These are phyloP conservation scores for Xenops minutus DNA, from an alignment of 2,797 vertebrate genomes.

Conservation along the genomic window DNA sequence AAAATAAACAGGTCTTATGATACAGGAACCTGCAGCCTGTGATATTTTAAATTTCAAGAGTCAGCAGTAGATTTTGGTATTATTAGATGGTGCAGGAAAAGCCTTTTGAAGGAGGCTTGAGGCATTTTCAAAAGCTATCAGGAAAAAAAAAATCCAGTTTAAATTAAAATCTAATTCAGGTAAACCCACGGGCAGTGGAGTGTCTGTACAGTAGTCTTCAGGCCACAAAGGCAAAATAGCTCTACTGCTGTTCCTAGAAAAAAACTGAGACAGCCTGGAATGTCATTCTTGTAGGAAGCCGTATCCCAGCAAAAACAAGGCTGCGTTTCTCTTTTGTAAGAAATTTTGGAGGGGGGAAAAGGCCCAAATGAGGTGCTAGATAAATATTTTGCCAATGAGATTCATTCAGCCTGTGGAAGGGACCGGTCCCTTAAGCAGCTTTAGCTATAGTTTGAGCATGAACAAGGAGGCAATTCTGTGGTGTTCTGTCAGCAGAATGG, in stretches of 20 bases:
- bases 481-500: background rate
- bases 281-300: background rate
- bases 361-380: slow-evolving; percentile 43
- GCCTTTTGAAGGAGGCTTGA: background rate
- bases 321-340: slow-evolving; percentile 25
- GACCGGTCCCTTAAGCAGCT: background rate
- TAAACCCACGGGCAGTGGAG: background rate
- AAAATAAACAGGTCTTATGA: background rate
- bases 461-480: background rate
- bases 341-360: background rate
- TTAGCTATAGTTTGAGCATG: background rate
- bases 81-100: background rate
- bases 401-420: background rate
- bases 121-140: background rate
- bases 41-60: background rate
- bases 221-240: background rate
- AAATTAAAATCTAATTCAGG: background rate
- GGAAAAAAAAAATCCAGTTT: background rate
- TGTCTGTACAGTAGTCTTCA: background rate
- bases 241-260: background rate
- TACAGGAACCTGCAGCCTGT: background rate
- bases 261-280: background rate
- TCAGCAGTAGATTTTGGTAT: background rate
- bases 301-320: background rate
- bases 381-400: slow-evolving; percentile 4